Percentiles rank a stretch among this genome's conserved stretches.
Conservation (phyloP, 2,797 vertebrate species). For the Gadopsis marmoratus region DNA sequence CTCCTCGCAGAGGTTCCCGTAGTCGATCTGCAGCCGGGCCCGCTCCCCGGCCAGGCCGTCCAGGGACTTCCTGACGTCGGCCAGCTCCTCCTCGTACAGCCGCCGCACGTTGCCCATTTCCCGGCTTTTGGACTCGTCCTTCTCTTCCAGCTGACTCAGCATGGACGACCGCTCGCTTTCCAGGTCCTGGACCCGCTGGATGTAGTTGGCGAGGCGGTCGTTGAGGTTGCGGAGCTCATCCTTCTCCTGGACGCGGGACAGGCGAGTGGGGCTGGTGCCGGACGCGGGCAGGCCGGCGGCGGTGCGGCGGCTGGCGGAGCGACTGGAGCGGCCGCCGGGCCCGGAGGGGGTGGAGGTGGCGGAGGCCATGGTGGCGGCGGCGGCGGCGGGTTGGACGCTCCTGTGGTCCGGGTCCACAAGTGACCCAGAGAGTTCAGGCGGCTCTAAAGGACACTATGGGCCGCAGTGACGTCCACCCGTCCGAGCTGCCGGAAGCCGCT, state of each 20-base stretch:
- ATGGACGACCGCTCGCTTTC: constrained; percentile 83
- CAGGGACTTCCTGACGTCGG: constrained; percentile 83
- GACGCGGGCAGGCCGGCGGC: constrained; percentile 51
- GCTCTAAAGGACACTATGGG: not conserved
- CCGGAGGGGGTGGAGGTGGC: constrained; percentile 74
- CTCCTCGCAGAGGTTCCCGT: constrained; percentile 82
- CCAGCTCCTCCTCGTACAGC: constrained; percentile 83
- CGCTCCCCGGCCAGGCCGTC: constrained; percentile 84
- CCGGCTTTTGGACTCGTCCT: constrained; percentile 66
- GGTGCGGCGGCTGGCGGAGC: constrained; percentile 53
- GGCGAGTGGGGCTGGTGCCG: constrained; percentile 75
- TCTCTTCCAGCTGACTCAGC: constrained; percentile 80
- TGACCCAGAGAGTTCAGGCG: not conserved
- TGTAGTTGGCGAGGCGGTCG: constrained; percentile 88
- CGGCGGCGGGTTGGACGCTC: not conserved
- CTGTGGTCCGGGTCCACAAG: not conserved
- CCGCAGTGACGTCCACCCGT: not conserved
- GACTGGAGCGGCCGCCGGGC: constrained; percentile 64
- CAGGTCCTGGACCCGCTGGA: constrained; percentile 83
- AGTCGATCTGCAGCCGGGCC: constrained; percentile 86
- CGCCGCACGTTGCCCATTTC: constrained; percentile 73
- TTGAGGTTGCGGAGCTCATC: constrained; percentile 87
- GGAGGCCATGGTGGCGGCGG: constrained; percentile 74
- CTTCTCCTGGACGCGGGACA: constrained; percentile 85
- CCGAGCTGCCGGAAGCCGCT: not conserved